Conservation (phyloP, 2,797 vertebrate genomes). For the Todus mexicanus region DNA sequence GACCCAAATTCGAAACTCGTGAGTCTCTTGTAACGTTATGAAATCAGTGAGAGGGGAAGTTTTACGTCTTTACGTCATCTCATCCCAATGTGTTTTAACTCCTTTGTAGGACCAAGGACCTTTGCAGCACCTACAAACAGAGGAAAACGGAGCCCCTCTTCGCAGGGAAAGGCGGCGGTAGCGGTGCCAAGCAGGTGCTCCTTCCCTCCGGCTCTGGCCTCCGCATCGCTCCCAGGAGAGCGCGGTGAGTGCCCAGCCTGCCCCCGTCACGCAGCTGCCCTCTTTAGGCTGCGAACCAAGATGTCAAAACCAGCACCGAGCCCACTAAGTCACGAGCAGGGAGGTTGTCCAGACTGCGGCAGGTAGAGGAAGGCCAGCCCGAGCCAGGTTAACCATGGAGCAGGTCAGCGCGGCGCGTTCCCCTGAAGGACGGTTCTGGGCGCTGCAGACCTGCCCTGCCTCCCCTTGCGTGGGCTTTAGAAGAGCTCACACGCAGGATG, state of each 20-base stretch:
- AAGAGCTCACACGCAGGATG: not conserved
- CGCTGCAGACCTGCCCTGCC: not conserved
- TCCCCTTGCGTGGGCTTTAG: fast-evolving
- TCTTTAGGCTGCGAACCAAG: not conserved
- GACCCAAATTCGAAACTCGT: not conserved
- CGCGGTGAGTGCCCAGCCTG: fast-evolving
- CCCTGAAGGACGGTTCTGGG: too few species aligned
- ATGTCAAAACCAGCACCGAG: not conserved
- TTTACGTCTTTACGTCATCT: not conserved
- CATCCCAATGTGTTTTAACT: not conserved
- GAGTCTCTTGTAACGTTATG: not conserved
- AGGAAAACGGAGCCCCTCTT: not conserved
- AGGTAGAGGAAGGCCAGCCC: not conserved
- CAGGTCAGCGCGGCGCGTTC: not conserved
- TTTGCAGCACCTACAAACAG: not conserved
- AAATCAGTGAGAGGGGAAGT: not conserved
- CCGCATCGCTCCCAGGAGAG: not conserved
- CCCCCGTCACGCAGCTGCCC: not conserved
- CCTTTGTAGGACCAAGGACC: not conserved
- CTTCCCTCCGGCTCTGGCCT: not conserved
- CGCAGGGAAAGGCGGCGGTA: not conserved
- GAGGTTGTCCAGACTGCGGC: not conserved
- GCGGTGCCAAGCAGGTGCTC: not conserved
- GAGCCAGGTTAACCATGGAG: not conserved
- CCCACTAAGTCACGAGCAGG: not conserved